phyloP scores from a whole-genome alignment of 1,140 invertebrate genomes.

The Calycopis cecrops region DNA sequence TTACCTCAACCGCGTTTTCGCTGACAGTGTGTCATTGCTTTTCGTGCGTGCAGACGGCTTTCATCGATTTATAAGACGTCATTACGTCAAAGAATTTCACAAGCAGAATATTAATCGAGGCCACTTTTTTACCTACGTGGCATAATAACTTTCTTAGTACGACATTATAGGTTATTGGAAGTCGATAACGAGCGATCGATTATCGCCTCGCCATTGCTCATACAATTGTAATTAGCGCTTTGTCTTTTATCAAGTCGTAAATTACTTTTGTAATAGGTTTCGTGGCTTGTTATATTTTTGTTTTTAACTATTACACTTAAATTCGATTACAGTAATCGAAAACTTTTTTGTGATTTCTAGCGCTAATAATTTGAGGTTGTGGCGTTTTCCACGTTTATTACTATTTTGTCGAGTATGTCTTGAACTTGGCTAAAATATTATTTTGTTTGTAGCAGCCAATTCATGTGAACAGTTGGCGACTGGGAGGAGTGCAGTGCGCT shows the following conservation, averaged over 20 bases:
- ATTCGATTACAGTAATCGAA: slow-evolving; percentile 1
- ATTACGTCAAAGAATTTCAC: neutral
- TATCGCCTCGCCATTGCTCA: neutral
- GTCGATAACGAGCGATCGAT: slow-evolving; percentile 5
- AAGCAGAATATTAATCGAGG: neutral
- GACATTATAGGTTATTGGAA: neutral
- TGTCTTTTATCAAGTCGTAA: slow-evolving; percentile 5
- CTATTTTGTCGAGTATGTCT: no score
- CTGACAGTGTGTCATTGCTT: no score
- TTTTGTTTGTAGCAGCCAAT: slow-evolving; percentile 78
- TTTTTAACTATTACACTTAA: neutral
- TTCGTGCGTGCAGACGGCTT: no score
- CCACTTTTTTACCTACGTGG: neutral
- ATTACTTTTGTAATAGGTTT: slow-evolving; percentile 5
- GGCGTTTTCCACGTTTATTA: no score
- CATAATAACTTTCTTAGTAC: neutral
- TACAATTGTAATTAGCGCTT: neutral
- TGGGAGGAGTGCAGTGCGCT: slow-evolving; percentile 82
- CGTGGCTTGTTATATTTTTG: slow-evolving; percentile 8
- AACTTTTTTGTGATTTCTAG: no score
- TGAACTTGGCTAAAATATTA: no score
- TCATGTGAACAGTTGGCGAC: slow-evolving; percentile 77
- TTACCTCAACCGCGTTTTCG: no score
- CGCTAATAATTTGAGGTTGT: no score
- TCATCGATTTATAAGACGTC: no score